A percentile compares a stretch with the other conserved stretches of the same genome.
Evolutionary conservation across 2,797 vertebrate species (phyloP).

Genomic region (Anas bernieri): DNA sequence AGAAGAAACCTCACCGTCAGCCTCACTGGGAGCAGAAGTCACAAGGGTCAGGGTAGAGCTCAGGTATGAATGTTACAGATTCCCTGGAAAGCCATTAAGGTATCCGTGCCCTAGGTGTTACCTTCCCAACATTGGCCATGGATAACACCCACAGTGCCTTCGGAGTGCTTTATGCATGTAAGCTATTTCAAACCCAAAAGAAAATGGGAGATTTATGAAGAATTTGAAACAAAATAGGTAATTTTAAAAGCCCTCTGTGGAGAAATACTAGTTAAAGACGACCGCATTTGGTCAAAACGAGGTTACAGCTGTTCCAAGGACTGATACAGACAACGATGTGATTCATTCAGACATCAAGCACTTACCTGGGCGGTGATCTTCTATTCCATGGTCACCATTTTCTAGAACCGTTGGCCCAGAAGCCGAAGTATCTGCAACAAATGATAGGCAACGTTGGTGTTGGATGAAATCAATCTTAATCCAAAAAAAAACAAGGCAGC

Average conservation of each 20-base stretch:
- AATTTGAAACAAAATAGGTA: not conserved
- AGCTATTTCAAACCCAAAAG: not conserved
- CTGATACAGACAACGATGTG: rapidly evolving
- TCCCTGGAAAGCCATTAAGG: not conserved
- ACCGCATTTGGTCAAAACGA: not conserved
- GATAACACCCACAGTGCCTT: rapidly evolving
- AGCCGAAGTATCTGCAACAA: conserved; percentile 75
- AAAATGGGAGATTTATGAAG: not conserved
- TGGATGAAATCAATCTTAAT: rapidly evolving
- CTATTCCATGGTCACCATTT: conserved; percentile 87
- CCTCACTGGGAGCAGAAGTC: rapidly evolving
- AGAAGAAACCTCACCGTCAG: not conserved
- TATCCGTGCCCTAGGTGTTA: not conserved
- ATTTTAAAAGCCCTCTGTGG: rapidly evolving
- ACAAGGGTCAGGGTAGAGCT: not conserved
- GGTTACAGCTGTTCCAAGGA: not conserved
- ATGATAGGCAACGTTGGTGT: not conserved
- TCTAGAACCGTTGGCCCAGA: conserved; percentile 75
- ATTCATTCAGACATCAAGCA: not conserved
- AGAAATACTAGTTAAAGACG: not conserved
- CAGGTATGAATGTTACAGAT: rapidly evolving
- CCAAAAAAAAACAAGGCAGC: not conserved
- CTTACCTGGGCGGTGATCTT: conserved; percentile 85
- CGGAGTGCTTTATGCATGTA: not conserved
- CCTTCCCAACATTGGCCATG: not conserved